Base-by-base conservation (phyloP, 2,797 vertebrate species). In the Poeciliopsis paucimaculata region DNA sequence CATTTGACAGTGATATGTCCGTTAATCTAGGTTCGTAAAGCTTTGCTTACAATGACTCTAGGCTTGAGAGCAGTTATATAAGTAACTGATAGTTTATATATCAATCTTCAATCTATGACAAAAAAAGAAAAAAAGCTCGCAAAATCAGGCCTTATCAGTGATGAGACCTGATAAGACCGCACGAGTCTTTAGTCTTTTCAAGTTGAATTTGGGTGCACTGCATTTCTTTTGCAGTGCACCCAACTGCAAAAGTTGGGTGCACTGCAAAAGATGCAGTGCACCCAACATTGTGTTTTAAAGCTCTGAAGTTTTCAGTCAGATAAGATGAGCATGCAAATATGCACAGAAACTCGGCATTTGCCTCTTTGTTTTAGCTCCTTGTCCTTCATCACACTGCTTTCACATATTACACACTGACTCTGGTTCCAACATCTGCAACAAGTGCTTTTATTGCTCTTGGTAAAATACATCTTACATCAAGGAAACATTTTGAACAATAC, bases 391-490 rank as follows among this genome's bases (percentile, higher is more conserved):
- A 43, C 12, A 47, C 26, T 20, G 57, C 4, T 15, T 1, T n/a
- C 41, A n/a, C n/a, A 28, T 28, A 28, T 8, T n/a, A 46, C 26
- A 46, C n/a, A 9, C 10, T 18, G 43, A 72, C 41, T 72, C 43
- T 28, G 68, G 68, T 46, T 72, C 28, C 26, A 72, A 55, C 83
- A 53, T 80, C 88, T 73, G 74, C 91, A 77, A 86, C 77, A 86
- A 72, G 94, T 94, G 95, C 94, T 95, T 72, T 88, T 90, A 90
- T 88, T 91, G 89, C 90, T 95, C 87, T 73, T 86, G 82, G 89
- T 91, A 89, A 88, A 94, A 94, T 89, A 91, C 88, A 91, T 89
- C 82, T 92, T 75, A 94, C 86, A 75, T 64, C 80, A 78, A 87
- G 66, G 81, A 90, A 90, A 91, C 76, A 87, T 87, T 87, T 78